These are phyloP conservation scores for Megalonaias nervosa DNA, from an alignment of 1,140 invertebrate species.

Conservation along the genomic window DNA sequence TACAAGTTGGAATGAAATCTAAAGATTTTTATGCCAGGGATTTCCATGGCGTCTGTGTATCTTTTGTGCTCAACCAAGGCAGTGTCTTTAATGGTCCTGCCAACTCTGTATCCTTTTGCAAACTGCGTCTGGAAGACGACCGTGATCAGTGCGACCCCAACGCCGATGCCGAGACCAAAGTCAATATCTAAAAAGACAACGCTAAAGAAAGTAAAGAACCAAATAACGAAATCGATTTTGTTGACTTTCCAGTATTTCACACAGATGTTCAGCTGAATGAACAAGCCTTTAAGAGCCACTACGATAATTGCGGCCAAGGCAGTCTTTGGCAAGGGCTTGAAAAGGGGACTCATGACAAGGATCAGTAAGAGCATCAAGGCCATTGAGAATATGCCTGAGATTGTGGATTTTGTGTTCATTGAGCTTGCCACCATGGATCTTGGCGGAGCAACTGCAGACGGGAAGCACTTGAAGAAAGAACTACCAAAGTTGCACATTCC, in stretches of 20 bases:
- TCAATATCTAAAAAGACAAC: slow-evolving; percentile 67
- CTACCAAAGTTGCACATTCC: slow-evolving; percentile 72
- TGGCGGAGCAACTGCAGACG: slow-evolving; percentile 85
- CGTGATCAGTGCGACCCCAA: slow-evolving; percentile 60
- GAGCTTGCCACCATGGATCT: slow-evolving; percentile 78
- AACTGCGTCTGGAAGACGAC: slow-evolving; percentile 67
- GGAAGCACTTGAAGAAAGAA: slow-evolving; percentile 74
- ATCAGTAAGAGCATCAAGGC: slow-evolving; percentile 72
- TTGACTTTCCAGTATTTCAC: slow-evolving; percentile 64
- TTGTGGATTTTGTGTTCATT: slow-evolving; percentile 61
- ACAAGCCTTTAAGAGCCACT: slow-evolving; percentile 65
- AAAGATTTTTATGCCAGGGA: slow-evolving; percentile 71
- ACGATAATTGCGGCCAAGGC: slow-evolving; percentile 67
- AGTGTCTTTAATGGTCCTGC: slow-evolving; percentile 50
- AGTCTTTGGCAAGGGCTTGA: slow-evolving; percentile 70
- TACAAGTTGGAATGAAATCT: slow-evolving; percentile 73
- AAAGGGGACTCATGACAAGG: slow-evolving; percentile 70
- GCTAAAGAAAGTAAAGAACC: slow-evolving; percentile 64
- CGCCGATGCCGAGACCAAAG: slow-evolving; percentile 64
- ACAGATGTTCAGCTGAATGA: slow-evolving; percentile 63
- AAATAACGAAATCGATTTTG: slow-evolving; percentile 68
- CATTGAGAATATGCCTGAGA: slow-evolving; percentile 69
- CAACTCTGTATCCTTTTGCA: slow-evolving; percentile 59
- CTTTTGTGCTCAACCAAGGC: slow-evolving; percentile 49
- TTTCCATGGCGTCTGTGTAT: slow-evolving; percentile 57